Conservation (phyloP, 2,797 vertebrate genomes). For the Octomys mimax region DNA sequence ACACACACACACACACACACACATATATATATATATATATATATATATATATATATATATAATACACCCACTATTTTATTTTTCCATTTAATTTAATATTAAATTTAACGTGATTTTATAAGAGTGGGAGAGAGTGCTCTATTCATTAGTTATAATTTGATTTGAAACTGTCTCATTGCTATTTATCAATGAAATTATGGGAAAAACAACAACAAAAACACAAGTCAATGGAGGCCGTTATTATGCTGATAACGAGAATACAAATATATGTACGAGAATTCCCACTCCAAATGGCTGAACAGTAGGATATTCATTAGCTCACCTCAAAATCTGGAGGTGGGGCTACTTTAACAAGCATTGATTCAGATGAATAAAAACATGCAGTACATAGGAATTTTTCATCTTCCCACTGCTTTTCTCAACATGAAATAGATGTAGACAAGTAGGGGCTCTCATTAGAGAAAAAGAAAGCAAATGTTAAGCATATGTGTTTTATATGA, state of each 20-base stretch:
- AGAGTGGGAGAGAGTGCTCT: not conserved
- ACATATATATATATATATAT: not conserved
- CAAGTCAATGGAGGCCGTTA: not conserved
- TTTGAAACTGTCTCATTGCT: too few relatives aligned
- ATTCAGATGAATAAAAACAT: not conserved
- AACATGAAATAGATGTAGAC: not conserved
- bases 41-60: not conserved
- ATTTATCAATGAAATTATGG: too few relatives aligned
- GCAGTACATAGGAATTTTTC: not conserved
- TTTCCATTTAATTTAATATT: constrained; percentile 9
- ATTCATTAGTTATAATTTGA: not conserved
- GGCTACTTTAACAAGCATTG: not conserved
- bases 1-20: not conserved
- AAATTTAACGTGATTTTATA: not conserved
- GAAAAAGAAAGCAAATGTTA: not conserved
- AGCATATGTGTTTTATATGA: not conserved
- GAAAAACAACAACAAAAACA: not conserved
- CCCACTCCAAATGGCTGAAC: not conserved
- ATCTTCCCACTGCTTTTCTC: not conserved
- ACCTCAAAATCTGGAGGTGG: not conserved
- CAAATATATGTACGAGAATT: not conserved
- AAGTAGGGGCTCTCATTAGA: not conserved
- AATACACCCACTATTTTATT: not conserved
- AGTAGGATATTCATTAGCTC: not conserved
- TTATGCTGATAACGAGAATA: not conserved